Percentiles rank a stretch among this genome's conserved stretches.
These are phyloP conservation scores for Leuciscus waleckii DNA, from an alignment of 2,797 vertebrate species.

Conservation along the genomic window DNA sequence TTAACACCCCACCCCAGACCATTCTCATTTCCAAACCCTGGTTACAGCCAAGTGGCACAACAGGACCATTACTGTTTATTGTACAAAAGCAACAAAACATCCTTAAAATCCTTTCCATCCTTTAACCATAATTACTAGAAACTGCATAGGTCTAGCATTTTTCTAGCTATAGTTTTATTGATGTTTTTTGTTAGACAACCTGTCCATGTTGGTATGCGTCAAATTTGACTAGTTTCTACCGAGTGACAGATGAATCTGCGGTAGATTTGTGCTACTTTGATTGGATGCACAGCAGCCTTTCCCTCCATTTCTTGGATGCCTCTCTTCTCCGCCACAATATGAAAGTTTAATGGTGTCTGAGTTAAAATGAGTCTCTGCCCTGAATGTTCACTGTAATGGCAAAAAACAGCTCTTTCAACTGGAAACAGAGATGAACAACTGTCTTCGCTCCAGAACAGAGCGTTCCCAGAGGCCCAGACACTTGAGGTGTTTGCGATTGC, in stretches of 20 bases:
- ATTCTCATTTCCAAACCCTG: too few relatives aligned
- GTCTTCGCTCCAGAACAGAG: slow-evolving; percentile 45
- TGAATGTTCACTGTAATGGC: slow-evolving; percentile 64
- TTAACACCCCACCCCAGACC: too few relatives aligned
- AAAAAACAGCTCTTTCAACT: slow-evolving; percentile 42
- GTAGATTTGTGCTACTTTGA: background rate
- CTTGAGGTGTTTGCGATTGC: slow-evolving; percentile 30
- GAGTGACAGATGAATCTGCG: background rate
- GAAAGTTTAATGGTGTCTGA: slow-evolving; percentile 80
- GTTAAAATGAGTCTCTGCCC: slow-evolving; percentile 76
- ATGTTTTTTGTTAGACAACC: background rate
- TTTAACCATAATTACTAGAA: too few relatives aligned
- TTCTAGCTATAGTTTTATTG: background rate
- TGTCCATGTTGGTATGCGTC: background rate
- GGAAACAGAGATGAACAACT: slow-evolving; percentile 22
- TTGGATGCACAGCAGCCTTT: background rate
- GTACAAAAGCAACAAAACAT: background rate
- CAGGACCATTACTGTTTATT: background rate
- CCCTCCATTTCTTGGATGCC: slow-evolving; percentile 30
- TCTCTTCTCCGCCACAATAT: slow-evolving; percentile 61
- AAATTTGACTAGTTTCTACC: background rate
- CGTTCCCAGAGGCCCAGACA: slow-evolving; percentile 20
- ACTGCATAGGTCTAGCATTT: too few relatives aligned
- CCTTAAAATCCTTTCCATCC: background rate
- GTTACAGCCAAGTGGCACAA: background rate